phyloP scores from a whole-genome alignment of 2,113 vertebrate genomes.

The Etia nguti region DNA sequence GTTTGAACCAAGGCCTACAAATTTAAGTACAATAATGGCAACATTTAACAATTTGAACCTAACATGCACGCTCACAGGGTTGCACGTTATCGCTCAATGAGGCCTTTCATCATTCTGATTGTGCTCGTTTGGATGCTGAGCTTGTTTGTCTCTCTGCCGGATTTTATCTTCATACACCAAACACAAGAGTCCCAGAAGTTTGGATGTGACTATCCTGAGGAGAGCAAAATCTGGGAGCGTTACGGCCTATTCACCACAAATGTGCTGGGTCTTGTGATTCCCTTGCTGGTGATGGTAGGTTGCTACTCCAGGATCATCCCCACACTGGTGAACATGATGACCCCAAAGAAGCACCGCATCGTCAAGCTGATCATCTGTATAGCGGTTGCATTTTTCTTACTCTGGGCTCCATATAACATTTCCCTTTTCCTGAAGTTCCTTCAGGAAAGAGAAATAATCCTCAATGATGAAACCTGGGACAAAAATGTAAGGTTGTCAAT shows the following conservation, averaged over 20 bases:
- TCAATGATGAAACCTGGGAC: background rate
- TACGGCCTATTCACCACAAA: constrained; percentile 68
- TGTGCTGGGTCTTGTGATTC: constrained; percentile 78
- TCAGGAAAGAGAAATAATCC: accelerated
- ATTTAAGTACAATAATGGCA: no score
- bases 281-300: constrained; percentile 71
- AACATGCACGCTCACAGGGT: constrained; percentile 66
- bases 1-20: no score
- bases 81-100: no score
- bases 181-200: accelerated
- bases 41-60: no score
- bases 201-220: constrained; percentile 33
- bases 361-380: constrained; percentile 78
- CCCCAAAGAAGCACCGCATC: constrained; percentile 73
- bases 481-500: background rate
- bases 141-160: constrained; percentile 64
- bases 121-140: constrained; percentile 63
- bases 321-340: constrained; percentile 72
- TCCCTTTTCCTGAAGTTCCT: constrained; percentile 44
- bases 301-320: constrained; percentile 80
- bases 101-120: no score
- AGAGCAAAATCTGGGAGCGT: constrained; percentile 45
- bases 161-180: constrained; percentile 62
- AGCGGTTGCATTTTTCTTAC: constrained; percentile 76
- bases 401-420: constrained; percentile 82